phyloP scores from a whole-genome alignment of 2,797 vertebrate genomes.

The Pantherophis alleghaniensis region DNA sequence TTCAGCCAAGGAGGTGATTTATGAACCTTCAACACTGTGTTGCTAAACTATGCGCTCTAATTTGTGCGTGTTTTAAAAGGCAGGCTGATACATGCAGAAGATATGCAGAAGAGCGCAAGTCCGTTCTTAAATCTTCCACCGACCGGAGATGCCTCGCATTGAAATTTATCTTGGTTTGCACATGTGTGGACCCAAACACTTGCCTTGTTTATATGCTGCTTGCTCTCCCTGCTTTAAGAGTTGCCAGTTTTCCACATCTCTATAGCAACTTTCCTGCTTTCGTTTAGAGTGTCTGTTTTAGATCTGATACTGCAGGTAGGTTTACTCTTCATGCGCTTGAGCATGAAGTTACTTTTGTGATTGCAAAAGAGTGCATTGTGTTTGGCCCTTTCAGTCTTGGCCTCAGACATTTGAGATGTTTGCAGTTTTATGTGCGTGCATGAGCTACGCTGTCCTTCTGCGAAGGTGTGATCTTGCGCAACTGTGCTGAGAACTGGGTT shows the following conservation, averaged over 20 bases:
- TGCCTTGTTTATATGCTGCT: neutral
- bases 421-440: neutral
- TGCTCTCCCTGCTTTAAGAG: neutral
- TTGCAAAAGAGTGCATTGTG: neutral
- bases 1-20: neutral
- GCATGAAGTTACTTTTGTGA: neutral
- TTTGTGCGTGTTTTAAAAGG: neutral
- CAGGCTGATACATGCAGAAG: neutral
- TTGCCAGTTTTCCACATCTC: neutral
- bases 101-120: neutral
- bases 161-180: neutral
- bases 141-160: neutral
- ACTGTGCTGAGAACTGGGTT: neutral
- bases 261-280: neutral
- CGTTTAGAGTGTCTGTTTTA: neutral
- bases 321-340: neutral
- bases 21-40: neutral
- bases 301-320: neutral
- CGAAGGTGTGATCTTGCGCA: no score
- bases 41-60: neutral
- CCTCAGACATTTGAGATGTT: neutral
- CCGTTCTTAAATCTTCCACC: neutral
- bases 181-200: neutral
- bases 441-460: neutral
- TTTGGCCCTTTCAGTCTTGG: neutral